phyloP scores from a whole-genome alignment of 1,140 invertebrate species.

The Diorhabda carinulata region DNA sequence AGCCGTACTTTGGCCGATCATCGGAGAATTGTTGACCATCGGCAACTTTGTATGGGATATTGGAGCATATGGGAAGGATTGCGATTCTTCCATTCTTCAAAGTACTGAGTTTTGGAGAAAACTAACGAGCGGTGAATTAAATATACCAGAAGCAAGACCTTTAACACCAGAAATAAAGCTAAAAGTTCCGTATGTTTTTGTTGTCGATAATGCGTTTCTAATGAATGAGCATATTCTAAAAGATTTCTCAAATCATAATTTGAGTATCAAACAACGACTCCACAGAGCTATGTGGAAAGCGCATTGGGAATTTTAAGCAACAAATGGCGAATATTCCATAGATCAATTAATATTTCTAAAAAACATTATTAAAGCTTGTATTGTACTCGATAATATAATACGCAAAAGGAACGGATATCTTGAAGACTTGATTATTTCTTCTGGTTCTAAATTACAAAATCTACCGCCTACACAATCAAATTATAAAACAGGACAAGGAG shows the following conservation, averaged over 20 bases:
- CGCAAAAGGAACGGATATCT: constrained; percentile 22
- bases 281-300: constrained; percentile 48
- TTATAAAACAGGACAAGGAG: constrained; percentile 18
- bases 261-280: constrained; percentile 38
- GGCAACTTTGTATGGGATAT: constrained; percentile 28
- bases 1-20: too few species aligned
- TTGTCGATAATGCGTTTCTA: constrained; percentile 21
- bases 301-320: constrained; percentile 18
- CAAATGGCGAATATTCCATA: constrained; percentile 21
- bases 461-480: constrained; percentile 12
- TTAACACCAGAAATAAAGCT: constrained; percentile 10
- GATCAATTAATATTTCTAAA: constrained; percentile 17
- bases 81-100: constrained; percentile 23
- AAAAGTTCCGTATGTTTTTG: constrained; percentile 20
- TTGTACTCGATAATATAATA: constrained; percentile 15
- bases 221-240: constrained; percentile 22
- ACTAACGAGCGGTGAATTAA: constrained; percentile 8
- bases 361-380: constrained; percentile 20
- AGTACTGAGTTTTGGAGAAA: constrained; percentile 19
- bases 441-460: constrained; percentile 22
- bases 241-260: constrained; percentile 24
- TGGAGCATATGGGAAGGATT: constrained; percentile 41
- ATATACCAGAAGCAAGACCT: constrained; percentile 19
- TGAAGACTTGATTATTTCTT: constrained; percentile 23
- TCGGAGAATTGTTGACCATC: too few species aligned